Percentiles rank a stretch among this genome's conserved stretches.
Conservation (phyloP, 37 sponge, comb jelly and placozoan species). For the Oopsacas minuta region DNA sequence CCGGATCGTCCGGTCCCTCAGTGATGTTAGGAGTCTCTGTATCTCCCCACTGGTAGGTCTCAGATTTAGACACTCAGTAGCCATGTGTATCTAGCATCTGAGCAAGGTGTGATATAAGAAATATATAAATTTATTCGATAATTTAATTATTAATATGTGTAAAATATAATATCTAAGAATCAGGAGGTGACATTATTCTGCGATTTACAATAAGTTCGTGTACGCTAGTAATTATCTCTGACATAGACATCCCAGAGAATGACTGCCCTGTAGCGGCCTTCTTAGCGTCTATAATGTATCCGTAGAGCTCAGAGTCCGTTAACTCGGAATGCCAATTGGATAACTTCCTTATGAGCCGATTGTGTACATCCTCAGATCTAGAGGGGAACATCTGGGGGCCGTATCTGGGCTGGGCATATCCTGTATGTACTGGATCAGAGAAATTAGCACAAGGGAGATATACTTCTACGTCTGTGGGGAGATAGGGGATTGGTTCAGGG, state of each 20-base stretch:
- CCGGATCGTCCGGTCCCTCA: background rate
- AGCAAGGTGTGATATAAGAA: background rate
- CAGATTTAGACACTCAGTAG: background rate
- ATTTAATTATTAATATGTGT: no score
- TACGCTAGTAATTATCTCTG: background rate
- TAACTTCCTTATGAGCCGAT: background rate
- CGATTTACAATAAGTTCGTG: background rate
- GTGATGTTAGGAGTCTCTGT: background rate
- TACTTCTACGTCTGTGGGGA: background rate
- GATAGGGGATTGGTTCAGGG: background rate
- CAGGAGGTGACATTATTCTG: background rate
- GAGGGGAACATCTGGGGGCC: background rate
- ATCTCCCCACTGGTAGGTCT: background rate
- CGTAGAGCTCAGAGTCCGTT: background rate
- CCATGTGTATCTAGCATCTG: no score
- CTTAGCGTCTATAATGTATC: background rate
- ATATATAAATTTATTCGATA: no score
- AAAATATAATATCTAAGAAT: no score
- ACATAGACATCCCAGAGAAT: background rate
- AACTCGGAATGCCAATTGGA: slow-evolving; percentile 6
- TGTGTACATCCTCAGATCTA: background rate
- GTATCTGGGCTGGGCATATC: background rate
- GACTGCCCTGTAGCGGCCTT: background rate
- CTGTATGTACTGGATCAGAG: background rate
- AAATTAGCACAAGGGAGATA: background rate